Percentiles rank a stretch among this genome's conserved stretches.
phyloP scores from a whole-genome alignment of 2,888 invertebrate species.

The Clepsis dumicolana region DNA sequence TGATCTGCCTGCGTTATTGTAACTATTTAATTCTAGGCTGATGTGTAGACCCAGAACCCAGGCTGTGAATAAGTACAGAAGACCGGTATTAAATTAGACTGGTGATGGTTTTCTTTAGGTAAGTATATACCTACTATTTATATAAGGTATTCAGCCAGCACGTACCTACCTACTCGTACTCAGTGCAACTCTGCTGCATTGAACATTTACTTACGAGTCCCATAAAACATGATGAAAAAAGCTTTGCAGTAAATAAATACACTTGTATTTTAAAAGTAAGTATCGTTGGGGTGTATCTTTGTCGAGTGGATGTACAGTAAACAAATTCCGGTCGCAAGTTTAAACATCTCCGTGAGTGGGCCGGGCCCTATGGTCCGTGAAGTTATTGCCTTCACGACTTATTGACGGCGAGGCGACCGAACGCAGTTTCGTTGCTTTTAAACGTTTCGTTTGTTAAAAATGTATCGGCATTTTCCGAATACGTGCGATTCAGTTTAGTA shows the following conservation, averaged over 20 bases:
- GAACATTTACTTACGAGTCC: not conserved
- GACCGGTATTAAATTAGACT: not conserved
- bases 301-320: constrained; percentile 57
- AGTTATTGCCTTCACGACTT: constrained; percentile 71
- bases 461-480: constrained; percentile 49
- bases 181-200: not conserved
- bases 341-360: constrained; percentile 65
- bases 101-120: not conserved
- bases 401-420: constrained; percentile 53
- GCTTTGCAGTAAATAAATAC: not conserved
- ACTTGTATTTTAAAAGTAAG: constrained; percentile 35
- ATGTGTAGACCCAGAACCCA: not conserved
- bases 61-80: not conserved
- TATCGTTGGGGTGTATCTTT: constrained; percentile 49
- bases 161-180: not conserved
- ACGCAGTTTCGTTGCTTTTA: constrained; percentile 34
- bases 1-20: constrained; percentile 42
- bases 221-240: not conserved
- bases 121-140: no score
- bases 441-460: constrained; percentile 46
- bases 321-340: constrained; percentile 69
- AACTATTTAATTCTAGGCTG: constrained; percentile 13
- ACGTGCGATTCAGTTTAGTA: constrained; percentile 15
- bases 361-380: constrained; percentile 69
- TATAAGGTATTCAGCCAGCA: no score